Evolutionary conservation across 53 echinoderm and acorn worm genomes (phyloP), one percentile per base, ranked within the genome.

Genomic region (Temnopleurus reevesii): DNA sequence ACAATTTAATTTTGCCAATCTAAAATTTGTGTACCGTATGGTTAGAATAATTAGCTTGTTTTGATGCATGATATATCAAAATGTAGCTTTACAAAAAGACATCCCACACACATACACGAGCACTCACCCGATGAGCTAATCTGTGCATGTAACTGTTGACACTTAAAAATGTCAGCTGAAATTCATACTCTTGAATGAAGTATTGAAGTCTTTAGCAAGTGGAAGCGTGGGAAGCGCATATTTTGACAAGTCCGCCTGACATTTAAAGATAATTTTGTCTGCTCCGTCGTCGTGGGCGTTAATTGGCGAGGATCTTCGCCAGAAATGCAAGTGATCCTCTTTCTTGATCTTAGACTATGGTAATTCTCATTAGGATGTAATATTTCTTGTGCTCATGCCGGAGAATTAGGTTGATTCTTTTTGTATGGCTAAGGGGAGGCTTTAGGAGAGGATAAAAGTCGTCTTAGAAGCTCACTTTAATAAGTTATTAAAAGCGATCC

Each of bases 81-180:
- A n/a, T n/a, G n/a, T n/a, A n/a, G n/a, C n/a, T n/a, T n/a, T n/a
- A n/a, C n/a, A n/a, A n/a, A n/a, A n/a, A n/a, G n/a, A n/a, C n/a
- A n/a, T n/a, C n/a, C n/a, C n/a, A n/a, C n/a, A n/a, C n/a, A n/a
- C n/a, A n/a, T n/a, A n/a, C n/a, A n/a, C n/a, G n/a, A n/a, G n/a
- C n/a, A n/a, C 71, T 38, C 71, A 71, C n/a, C 27, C 12, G 21
- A n/a, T 3, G 43, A 6, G 41, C 36, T 71, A 71, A 71, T 79
- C 27, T 79, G 79, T 49, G 29, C 79, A 27, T 41, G 41, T 79
- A 79, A 79, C 28, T 79, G 49, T 49, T 27, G 46, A 47, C 79
- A 28, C 79, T 49, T 29, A 26, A 41, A 79, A 79, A 79, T 79
- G 79, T 79, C 79, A 79, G 27, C 46, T 77, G 44, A 77, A 77